A percentile compares a stretch with the other conserved stretches of the same genome.
These are phyloP conservation scores for Digitonthophagus gazella DNA, from an alignment of 2,888 invertebrate species.

Conservation along the genomic window DNA sequence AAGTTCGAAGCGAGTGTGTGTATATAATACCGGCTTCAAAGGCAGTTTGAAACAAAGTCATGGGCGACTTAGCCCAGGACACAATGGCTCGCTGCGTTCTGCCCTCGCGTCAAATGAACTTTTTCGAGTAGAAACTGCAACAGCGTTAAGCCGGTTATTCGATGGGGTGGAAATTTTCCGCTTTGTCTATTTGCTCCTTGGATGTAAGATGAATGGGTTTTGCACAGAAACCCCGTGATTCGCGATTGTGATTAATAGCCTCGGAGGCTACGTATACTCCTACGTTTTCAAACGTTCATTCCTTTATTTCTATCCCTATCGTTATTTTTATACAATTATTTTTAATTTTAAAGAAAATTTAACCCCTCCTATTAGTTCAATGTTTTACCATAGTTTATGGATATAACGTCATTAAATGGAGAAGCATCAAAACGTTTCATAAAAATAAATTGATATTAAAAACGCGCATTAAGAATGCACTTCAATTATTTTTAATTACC, in stretches of 20 bases:
- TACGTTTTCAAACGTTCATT: not conserved
- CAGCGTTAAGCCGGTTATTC: constrained; percentile 13
- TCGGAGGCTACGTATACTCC: not conserved
- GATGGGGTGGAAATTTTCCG: constrained; percentile 12
- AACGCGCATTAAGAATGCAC: no score
- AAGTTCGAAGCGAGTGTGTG: not conserved
- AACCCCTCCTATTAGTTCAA: no score
- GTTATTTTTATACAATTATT: not conserved
- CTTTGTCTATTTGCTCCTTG: not conserved
- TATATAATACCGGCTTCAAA: not conserved
- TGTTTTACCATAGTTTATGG: no score
- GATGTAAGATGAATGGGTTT: not conserved
- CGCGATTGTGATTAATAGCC: not conserved
- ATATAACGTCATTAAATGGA: no score
- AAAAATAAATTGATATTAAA: not conserved
- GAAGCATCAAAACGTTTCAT: no score
- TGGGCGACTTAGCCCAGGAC: constrained; percentile 7
- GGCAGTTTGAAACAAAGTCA: constrained; percentile 15
- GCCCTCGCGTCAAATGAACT: constrained; percentile 10
- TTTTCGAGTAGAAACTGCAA: constrained; percentile 15
- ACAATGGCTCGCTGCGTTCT: not conserved
- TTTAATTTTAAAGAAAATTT: no score
- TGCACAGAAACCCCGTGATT: not conserved
- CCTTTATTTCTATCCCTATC: not conserved
- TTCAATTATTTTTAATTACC: not conserved